Conservation (phyloP, 1,140 invertebrate genomes). For the Chlorops oryzae region DNA sequence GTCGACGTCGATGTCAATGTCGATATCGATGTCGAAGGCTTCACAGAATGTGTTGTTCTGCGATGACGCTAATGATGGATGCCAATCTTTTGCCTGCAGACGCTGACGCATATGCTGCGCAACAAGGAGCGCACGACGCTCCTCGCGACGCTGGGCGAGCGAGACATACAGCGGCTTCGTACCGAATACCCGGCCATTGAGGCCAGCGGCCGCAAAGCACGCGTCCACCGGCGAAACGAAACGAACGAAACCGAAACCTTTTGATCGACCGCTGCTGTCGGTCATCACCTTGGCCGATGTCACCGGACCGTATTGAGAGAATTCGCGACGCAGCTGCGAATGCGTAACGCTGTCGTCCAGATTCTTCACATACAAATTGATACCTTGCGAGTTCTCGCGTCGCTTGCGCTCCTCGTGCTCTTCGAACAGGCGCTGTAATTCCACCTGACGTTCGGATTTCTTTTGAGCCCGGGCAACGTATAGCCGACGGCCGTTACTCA, state of each 20-base stretch:
- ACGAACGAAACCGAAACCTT: slow-evolving; percentile 99
- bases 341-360: slow-evolving; percentile 97
- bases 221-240: slow-evolving; percentile 98
- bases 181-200: slow-evolving; percentile 96
- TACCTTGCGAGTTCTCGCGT: slow-evolving; percentile 87
- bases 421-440: slow-evolving; percentile 94
- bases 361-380: slow-evolving; percentile 98
- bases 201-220: slow-evolving; percentile 97
- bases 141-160: slow-evolving; percentile 96
- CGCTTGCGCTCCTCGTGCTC: slow-evolving; percentile 87
- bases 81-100: too few relatives aligned
- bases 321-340: slow-evolving; percentile 89
- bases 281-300: slow-evolving; percentile 97
- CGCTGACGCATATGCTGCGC: slow-evolving; percentile 98
- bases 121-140: slow-evolving; percentile 93
- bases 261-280: slow-evolving; percentile 87
- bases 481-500: slow-evolving; percentile 73
- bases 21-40: slow-evolving; percentile 92
- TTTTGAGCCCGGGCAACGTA: slow-evolving; percentile 98
- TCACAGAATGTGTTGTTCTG: slow-evolving; percentile 89
- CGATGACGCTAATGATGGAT: too few relatives aligned
- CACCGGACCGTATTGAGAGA: slow-evolving; percentile 90
- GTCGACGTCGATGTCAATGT: slow-evolving; percentile 70
- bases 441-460: slow-evolving; percentile 94
- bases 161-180: slow-evolving; percentile 98